Conservation (phyloP, 2,797 vertebrate species). For the Holocentrus rufus region DNA sequence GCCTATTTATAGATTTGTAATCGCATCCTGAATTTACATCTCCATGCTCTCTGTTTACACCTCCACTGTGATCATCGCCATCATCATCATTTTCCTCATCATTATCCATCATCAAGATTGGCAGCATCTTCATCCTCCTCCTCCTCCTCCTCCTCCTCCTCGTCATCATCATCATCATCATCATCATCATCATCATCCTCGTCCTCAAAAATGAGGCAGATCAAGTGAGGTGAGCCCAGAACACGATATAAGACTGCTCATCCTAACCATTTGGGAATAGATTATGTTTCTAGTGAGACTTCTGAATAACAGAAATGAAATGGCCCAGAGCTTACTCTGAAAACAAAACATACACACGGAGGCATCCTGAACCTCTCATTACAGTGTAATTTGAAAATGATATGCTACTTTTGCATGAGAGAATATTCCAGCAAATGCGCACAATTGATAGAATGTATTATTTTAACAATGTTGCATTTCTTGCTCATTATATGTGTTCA, state of each 20-base stretch:
- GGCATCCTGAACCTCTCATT: not conserved
- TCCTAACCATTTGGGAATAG: not conserved
- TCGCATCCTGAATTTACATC: constrained; percentile 37
- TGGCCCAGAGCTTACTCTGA: constrained; percentile 13
- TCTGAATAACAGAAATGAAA: constrained; percentile 15
- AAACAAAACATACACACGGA: constrained; percentile 26
- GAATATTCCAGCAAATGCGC: constrained; percentile 36
- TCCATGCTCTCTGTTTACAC: constrained; percentile 52
- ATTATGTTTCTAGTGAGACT: constrained; percentile 9
- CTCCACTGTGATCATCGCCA: constrained; percentile 42
- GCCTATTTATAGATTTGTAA: constrained; percentile 7
- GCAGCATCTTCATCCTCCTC: constrained; percentile 41
- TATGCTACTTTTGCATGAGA: constrained; percentile 38
- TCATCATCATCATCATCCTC: constrained; percentile 35
- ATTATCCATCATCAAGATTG: constrained; percentile 43
- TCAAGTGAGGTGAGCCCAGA: constrained; percentile 66
- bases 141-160: constrained; percentile 20
- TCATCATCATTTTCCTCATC: constrained; percentile 40
- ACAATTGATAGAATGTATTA: constrained; percentile 51
- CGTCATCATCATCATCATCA: too few relatives aligned
- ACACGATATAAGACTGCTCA: constrained; percentile 3
- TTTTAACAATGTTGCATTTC: constrained; percentile 46
- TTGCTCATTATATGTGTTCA: constrained; percentile 60
- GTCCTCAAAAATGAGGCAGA: constrained; percentile 44
- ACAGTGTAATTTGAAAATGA: constrained; percentile 27